Percentiles rank a stretch among this genome's conserved stretches.
Conservation (phyloP, 2,888 invertebrate genomes). For the Halictus ligatus region DNA sequence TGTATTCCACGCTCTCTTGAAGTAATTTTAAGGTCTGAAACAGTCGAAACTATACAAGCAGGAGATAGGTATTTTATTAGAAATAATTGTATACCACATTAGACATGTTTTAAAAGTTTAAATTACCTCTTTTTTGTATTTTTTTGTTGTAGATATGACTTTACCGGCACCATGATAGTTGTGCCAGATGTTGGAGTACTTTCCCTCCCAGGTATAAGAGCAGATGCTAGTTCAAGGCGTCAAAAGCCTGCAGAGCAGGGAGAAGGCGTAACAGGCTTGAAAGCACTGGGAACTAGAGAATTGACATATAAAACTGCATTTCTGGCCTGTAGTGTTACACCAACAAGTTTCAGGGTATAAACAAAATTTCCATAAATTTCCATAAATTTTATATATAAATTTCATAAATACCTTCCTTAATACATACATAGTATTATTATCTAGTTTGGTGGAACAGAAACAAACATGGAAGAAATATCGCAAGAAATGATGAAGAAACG, state of each 20-base stretch:
- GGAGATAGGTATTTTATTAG: conserved; percentile 86
- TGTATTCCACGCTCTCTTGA: conserved; percentile 98
- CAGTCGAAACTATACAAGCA: conserved; percentile 98
- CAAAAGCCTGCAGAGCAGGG: conserved; percentile 89
- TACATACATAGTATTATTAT: conserved; percentile 46
- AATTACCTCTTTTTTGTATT: conserved; percentile 10
- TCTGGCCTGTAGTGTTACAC: conserved; percentile 95
- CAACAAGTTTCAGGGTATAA: conserved; percentile 91
- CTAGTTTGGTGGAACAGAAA: conserved; percentile 93
- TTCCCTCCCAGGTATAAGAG: conserved; percentile 93
- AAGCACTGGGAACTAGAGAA: conserved; percentile 94
- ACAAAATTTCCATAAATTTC: neutral
- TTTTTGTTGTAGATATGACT: conserved; percentile 77
- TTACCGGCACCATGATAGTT: conserved; percentile 91
- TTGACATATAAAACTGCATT: conserved; percentile 96
- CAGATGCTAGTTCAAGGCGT: conserved; percentile 90
- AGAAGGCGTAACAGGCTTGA: conserved; percentile 95
- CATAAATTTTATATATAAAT: too few species aligned
- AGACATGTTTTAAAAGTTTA: neutral
- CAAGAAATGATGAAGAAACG: conserved; percentile 96
- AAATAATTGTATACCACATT: neutral
- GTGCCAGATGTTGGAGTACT: conserved; percentile 97
- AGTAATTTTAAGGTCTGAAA: conserved; percentile 96
- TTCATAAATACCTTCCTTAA: neutral
- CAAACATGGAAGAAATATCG: conserved; percentile 94